Evolutionary conservation across 2,113 vertebrate genomes (phyloP).

Genomic region (Balaeniceps rex): DNA sequence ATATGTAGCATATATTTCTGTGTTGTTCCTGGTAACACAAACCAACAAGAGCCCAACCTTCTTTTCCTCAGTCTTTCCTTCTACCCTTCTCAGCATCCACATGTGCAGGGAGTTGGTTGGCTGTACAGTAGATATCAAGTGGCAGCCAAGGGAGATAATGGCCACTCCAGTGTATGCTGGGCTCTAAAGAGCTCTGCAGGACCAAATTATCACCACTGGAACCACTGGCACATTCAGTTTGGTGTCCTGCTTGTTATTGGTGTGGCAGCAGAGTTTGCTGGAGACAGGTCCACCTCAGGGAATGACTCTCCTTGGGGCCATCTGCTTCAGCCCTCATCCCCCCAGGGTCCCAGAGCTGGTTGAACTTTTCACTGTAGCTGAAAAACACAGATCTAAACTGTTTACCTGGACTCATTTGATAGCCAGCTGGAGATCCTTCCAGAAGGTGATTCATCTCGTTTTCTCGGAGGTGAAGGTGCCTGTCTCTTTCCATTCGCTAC

Average conservation of each 20-base stretch:
- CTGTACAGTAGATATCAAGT: neutral
- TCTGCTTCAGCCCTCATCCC: neutral
- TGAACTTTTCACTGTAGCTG: neutral
- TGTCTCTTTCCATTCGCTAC: neutral
- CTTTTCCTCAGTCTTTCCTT: neutral
- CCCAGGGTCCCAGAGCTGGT: neutral
- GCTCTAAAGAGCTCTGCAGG: neutral
- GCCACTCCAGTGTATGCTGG: neutral
- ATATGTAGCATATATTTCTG: neutral
- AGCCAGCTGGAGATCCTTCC: neutral
- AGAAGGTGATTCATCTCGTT: neutral
- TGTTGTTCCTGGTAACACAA: neutral
- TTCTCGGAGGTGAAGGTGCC: neutral
- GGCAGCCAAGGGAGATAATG: neutral
- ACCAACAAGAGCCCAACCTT: neutral
- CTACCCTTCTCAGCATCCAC: neutral
- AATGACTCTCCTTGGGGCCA: neutral
- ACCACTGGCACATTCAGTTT: neutral
- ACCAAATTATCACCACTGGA: neutral
- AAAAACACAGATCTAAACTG: neutral
- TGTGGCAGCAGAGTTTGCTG: neutral
- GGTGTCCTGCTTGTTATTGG: neutral
- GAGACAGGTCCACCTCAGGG: neutral
- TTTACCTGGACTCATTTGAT: neutral
- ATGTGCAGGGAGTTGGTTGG: neutral